Percentiles rank a stretch among this genome's conserved stretches.
Evolutionary conservation across 30 jellyfish, hydroid and myxozoan genomes (phyloP).

Genomic region (Sanderia malayensis): DNA sequence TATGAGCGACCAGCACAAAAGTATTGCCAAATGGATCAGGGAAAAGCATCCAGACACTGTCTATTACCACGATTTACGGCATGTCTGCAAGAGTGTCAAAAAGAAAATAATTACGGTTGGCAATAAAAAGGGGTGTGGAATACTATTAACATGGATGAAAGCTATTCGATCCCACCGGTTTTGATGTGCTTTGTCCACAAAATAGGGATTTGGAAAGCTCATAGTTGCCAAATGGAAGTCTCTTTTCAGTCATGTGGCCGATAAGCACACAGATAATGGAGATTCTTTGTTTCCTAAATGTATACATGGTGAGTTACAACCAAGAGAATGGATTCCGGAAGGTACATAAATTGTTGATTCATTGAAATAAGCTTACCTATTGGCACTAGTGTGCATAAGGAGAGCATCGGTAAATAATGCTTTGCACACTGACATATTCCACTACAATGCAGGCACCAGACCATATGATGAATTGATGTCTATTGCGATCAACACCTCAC

Average conservation of each 20-base stretch:
- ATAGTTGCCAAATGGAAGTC: conserved; percentile 43
- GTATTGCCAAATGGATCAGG: conserved; percentile 47
- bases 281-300: not conserved
- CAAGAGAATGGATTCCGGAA: not conserved
- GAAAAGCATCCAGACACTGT: conserved; percentile 19
- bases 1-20: conserved; percentile 28
- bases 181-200: conserved; percentile 44
- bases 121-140: conserved; percentile 21
- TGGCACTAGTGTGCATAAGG: not conserved
- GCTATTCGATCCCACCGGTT: conserved; percentile 19
- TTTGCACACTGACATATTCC: no score
- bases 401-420: not conserved
- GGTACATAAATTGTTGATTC: not conserved
- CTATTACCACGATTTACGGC: conserved; percentile 38
- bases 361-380: not conserved
- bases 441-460: conserved; percentile 13
- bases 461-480: conserved; percentile 25
- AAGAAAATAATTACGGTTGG: conserved; percentile 21
- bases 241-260: conserved; percentile 27
- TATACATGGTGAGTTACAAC: not conserved
- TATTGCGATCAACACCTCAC: conserved; percentile 3
- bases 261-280: conserved; percentile 2
- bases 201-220: conserved; percentile 33
- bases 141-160: conserved; percentile 13
- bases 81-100: conserved; percentile 11